Percentiles rank a stretch among this genome's conserved stretches.
These are phyloP conservation scores for Stratiomys singularior DNA, from an alignment of 2,888 invertebrate genomes.

Conservation along the genomic window DNA sequence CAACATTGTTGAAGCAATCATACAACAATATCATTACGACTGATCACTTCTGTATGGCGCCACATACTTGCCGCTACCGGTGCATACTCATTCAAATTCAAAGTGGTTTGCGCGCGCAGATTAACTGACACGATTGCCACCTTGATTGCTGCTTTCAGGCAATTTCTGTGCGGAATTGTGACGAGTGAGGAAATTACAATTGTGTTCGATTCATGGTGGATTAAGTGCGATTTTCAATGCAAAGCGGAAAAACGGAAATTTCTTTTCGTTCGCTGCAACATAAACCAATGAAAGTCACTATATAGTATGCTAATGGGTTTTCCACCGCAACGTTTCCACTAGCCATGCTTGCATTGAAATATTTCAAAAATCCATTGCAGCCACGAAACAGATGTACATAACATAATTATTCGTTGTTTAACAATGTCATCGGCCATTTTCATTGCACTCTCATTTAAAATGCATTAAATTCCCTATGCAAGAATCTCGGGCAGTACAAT, in stretches of 20 bases:
- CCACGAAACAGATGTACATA: no score
- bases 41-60: conserved; percentile 41
- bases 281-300: no score
- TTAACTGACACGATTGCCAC: conserved; percentile 30
- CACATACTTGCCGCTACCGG: not conserved
- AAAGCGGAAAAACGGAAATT: not conserved
- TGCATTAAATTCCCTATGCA: conserved; percentile 2
- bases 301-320: no score
- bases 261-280: no score
- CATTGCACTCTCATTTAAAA: conserved; percentile 1
- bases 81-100: conserved; percentile 14
- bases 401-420: no score
- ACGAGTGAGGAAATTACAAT: not conserved
- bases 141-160: conserved; percentile 6
- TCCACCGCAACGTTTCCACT: no score
- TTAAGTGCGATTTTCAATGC: not conserved
- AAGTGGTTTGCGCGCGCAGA: conserved; percentile 32
- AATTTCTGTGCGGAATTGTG: not conserved
- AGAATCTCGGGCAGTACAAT: not conserved
- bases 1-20: conserved; percentile 3
- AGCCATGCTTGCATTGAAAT: no score
- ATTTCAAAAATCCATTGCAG: no score
- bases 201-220: not conserved
- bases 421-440: no score
- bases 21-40: conserved; percentile 23